Percentiles rank a stretch among this genome's conserved stretches.
These are phyloP conservation scores for Lasiurus borealis DNA, from an alignment of 2,113 vertebrate species.

Conservation along the genomic window DNA sequence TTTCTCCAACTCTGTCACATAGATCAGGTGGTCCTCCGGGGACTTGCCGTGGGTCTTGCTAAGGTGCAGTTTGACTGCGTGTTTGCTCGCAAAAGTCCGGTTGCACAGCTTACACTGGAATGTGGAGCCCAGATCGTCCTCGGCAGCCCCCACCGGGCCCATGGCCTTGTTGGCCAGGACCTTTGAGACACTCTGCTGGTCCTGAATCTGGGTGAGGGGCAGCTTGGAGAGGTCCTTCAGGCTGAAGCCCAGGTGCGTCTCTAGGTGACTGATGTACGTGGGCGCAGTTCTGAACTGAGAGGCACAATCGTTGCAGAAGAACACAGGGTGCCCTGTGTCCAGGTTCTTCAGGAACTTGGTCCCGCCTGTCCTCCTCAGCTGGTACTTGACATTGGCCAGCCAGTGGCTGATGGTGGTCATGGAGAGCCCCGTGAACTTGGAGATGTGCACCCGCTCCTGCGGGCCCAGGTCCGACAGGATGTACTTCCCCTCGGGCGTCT, in stretches of 20 bases:
- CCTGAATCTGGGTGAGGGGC: slow-evolving; percentile 96
- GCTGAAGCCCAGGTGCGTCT: slow-evolving; percentile 98
- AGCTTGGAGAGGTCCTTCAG: slow-evolving; percentile 99
- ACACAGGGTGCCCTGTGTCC: slow-evolving; percentile 98
- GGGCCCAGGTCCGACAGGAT: slow-evolving; percentile 97
- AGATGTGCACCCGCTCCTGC: slow-evolving; percentile 98
- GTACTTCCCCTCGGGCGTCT: slow-evolving; percentile 97
- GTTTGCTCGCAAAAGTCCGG: slow-evolving; percentile 99
- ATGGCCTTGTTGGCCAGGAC: slow-evolving; percentile 93
- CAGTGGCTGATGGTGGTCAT: slow-evolving; percentile 99
- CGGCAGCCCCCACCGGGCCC: slow-evolving; percentile 91
- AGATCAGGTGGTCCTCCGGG: slow-evolving; percentile 99
- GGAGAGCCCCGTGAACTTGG: slow-evolving; percentile 99
- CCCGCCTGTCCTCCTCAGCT: slow-evolving; percentile 98
- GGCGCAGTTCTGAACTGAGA: slow-evolving; percentile 99
- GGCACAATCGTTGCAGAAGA: slow-evolving; percentile 99
- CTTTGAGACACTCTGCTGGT: slow-evolving; percentile 95
- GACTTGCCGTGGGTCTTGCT: slow-evolving; percentile 99
- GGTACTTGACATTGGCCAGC: slow-evolving; percentile 99
- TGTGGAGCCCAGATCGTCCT: slow-evolving; percentile 95
- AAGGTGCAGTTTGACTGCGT: slow-evolving; percentile 99
- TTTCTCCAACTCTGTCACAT: slow-evolving; percentile 96
- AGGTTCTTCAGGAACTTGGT: slow-evolving; percentile 99
- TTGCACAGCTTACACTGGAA: slow-evolving; percentile 99
- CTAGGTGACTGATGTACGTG: slow-evolving; percentile 97